Evolutionary conservation across 2,797 vertebrate species (phyloP).

Genomic region (Coranthus polyacanthus): DNA sequence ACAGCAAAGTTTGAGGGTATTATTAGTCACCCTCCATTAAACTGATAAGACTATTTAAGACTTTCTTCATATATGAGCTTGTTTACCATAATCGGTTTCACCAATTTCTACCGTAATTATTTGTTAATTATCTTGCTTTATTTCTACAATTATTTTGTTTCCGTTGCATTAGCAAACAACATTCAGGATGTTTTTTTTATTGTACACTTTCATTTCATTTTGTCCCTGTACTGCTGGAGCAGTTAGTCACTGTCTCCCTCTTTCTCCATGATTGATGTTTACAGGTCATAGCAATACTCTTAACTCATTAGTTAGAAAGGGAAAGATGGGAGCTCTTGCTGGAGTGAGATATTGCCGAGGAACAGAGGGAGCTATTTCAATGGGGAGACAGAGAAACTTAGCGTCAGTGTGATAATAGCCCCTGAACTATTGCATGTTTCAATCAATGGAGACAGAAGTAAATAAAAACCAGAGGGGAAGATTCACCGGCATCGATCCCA

Average conservation of each 20-base stretch:
- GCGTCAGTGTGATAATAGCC: slow-evolving; percentile 89
- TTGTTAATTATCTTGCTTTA: slow-evolving; percentile 46
- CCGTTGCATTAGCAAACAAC: slow-evolving; percentile 46
- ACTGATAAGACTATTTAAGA: slow-evolving; percentile 45
- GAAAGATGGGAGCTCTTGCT: slow-evolving; percentile 82
- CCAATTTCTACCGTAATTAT: slow-evolving; percentile 24
- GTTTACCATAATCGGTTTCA: slow-evolving; percentile 31
- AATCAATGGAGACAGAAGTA: slow-evolving; percentile 91
- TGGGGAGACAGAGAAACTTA: slow-evolving; percentile 88
- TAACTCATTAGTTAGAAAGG: slow-evolving; percentile 88
- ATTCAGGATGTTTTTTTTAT: slow-evolving; percentile 75
- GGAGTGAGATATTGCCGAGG: slow-evolving; percentile 82
- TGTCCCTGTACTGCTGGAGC: slow-evolving; percentile 60
- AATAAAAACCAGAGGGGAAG: slow-evolving; percentile 90
- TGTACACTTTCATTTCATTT: slow-evolving; percentile 82
- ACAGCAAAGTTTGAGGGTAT: slow-evolving; percentile 31
- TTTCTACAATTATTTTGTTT: slow-evolving; percentile 56
- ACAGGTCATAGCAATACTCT: slow-evolving; percentile 86
- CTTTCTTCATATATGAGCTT: slow-evolving; percentile 26
- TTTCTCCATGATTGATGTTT: slow-evolving; percentile 81
- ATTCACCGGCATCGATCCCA: slow-evolving; percentile 93
- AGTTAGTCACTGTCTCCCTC: slow-evolving; percentile 82
- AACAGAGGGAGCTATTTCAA: slow-evolving; percentile 83
- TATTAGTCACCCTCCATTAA: slow-evolving; percentile 46
- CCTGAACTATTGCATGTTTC: slow-evolving; percentile 89